phyloP scores from a whole-genome alignment of 2,888 invertebrate species.

The Stegana nigrithorax region DNA sequence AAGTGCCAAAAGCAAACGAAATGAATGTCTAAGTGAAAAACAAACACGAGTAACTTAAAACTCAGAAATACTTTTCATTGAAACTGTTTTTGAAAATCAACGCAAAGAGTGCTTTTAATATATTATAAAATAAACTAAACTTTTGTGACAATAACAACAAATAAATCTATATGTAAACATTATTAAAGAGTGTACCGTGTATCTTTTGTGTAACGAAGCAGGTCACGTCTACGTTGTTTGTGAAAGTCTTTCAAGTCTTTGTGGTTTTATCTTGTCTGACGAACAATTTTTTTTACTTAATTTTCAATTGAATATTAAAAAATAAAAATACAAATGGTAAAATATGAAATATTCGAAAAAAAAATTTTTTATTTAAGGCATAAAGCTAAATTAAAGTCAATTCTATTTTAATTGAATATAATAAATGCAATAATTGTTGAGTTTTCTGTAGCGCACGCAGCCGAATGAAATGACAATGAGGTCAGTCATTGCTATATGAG shows the following conservation, averaged over 20 bases:
- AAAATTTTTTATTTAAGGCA: no score
- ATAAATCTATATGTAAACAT: background rate
- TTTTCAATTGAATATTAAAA: background rate
- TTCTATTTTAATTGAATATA: background rate
- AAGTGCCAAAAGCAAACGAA: background rate
- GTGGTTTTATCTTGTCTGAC: no score
- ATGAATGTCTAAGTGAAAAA: background rate
- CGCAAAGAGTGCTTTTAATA: no score
- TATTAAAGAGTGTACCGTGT: no score
- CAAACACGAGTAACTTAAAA: background rate
- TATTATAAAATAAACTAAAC: no score
- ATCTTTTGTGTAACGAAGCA: no score
- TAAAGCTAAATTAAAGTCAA: no score
- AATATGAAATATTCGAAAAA: no score
- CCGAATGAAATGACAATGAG: background rate
- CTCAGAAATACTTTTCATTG: no score
- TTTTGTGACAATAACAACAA: background rate
- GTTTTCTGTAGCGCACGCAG: background rate
- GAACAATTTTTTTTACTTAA: no score
- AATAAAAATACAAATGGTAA: background rate
- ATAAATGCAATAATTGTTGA: background rate
- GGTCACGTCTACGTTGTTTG: background rate
- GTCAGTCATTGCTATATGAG: no score
- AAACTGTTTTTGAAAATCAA: background rate
- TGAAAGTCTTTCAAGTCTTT: slow-evolving; percentile 2